A percentile compares a stretch with the other conserved stretches of the same genome.
These are phyloP conservation scores for Gryllus longicercus DNA, from an alignment of 2,888 invertebrate species.

Conservation along the genomic window DNA sequence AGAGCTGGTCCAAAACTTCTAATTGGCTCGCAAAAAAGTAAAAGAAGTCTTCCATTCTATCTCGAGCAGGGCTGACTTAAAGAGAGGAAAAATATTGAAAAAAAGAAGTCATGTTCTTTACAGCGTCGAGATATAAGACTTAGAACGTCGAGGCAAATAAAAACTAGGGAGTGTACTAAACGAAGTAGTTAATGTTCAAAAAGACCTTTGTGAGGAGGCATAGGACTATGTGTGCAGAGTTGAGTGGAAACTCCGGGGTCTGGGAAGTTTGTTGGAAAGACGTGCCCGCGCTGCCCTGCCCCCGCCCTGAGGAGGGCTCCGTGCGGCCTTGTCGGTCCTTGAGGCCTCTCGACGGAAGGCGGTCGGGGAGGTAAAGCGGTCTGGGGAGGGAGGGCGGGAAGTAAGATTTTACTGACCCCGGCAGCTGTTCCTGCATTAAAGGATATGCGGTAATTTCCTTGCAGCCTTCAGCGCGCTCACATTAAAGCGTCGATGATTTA, in stretches of 20 bases:
- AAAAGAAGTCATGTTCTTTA: not conserved
- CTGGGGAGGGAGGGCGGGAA: too few relatives aligned
- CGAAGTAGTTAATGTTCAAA: not conserved
- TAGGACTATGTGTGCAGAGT: not conserved
- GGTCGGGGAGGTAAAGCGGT: too few relatives aligned
- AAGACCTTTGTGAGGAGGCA: not conserved
- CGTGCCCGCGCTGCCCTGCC: too few relatives aligned
- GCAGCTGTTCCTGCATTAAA: too few relatives aligned
- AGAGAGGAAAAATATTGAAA: conserved; percentile 11
- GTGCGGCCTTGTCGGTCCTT: too few relatives aligned
- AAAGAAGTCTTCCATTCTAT: conserved; percentile 17
- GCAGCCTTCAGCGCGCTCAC: not conserved
- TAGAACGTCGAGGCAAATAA: not conserved
- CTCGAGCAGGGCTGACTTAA: not conserved
- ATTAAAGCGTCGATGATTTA: not conserved
- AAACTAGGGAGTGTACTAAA: conserved; percentile 11
- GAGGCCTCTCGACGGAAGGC: too few relatives aligned
- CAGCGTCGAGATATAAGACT: not conserved
- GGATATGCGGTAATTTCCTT: too few relatives aligned
- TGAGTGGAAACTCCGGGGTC: too few relatives aligned
- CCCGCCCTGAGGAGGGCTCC: too few relatives aligned
- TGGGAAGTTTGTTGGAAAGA: too few relatives aligned
- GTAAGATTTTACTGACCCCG: too few relatives aligned
- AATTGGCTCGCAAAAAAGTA: not conserved
- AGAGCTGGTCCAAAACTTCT: not conserved